A percentile compares a stretch with the other conserved stretches of the same genome.
phyloP scores from a whole-genome alignment of 1,140 invertebrate species.

The Hycleus cichorii region DNA sequence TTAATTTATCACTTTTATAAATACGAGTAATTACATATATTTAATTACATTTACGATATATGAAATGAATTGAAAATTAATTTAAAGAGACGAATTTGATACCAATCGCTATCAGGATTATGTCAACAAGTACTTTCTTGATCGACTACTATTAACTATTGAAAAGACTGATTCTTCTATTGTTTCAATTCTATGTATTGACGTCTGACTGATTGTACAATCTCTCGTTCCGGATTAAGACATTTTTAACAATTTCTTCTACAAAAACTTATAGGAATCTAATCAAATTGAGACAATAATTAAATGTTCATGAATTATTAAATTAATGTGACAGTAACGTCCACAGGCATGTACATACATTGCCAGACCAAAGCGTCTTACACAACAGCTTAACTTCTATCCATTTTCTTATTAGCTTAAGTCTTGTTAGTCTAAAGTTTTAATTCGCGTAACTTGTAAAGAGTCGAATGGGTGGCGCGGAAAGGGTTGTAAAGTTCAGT shows the following conservation, averaged over 20 bases:
- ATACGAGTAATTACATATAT: background rate
- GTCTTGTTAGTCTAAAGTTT: constrained; percentile 50
- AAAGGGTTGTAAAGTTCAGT: constrained; percentile 42
- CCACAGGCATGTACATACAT: constrained; percentile 7
- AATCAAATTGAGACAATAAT: no score
- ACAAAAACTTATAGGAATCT: background rate
- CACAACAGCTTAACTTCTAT: constrained; percentile 43
- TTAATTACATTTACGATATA: background rate
- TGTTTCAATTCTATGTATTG: constrained; percentile 19
- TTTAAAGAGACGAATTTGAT: background rate
- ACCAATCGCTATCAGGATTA: constrained; percentile 28
- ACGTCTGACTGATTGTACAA: constrained; percentile 19
- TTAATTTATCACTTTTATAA: background rate
- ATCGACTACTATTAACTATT: background rate
- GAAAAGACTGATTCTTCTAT: constrained; percentile 16
- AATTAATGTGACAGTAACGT: constrained; percentile 5
- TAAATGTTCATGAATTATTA: no score
- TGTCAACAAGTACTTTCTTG: constrained; percentile 30
- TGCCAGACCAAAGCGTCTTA: constrained; percentile 39
- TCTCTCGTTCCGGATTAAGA: constrained; percentile 29
- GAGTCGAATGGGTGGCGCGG: constrained; percentile 42
- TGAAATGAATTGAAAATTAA: no score
- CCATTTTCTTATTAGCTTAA: constrained; percentile 44
- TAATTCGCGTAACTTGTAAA: constrained; percentile 48
- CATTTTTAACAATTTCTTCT: background rate